phyloP scores from a whole-genome alignment of 2,888 invertebrate species.

The Orthosia incerta region DNA sequence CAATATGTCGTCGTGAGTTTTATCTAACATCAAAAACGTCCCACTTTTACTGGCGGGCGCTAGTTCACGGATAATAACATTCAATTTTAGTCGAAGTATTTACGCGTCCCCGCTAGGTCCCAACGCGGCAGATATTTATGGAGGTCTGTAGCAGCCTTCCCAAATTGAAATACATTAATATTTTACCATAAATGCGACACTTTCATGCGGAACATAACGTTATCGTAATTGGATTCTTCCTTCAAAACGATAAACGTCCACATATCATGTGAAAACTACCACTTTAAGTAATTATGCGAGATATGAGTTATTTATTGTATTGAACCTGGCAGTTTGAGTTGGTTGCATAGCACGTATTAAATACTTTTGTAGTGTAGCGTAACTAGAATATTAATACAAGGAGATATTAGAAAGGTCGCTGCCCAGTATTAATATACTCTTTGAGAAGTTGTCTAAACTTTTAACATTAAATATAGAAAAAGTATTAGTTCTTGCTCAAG shows the following conservation, averaged over 20 bases:
- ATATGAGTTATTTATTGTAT: slow-evolving; percentile 66
- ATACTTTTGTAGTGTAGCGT: neutral
- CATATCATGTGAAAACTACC: slow-evolving; percentile 74
- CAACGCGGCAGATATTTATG: slow-evolving; percentile 88
- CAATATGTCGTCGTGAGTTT: slow-evolving; percentile 64
- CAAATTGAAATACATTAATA: slow-evolving; percentile 91
- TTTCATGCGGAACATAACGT: slow-evolving; percentile 90
- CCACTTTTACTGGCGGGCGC: slow-evolving; percentile 70
- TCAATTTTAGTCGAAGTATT: slow-evolving; percentile 89
- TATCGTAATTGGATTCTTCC: slow-evolving; percentile 90
- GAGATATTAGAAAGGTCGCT: neutral
- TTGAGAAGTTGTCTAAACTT: neutral
- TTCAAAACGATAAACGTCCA: slow-evolving; percentile 79
- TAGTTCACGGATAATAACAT: slow-evolving; percentile 87
- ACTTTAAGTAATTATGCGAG: slow-evolving; percentile 70
- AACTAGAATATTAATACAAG: neutral
- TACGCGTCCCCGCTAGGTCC: slow-evolving; percentile 85
- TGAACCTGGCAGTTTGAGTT: slow-evolving; percentile 1
- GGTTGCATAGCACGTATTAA: neutral
- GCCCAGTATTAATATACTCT: neutral
- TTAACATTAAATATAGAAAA: slow-evolving; percentile 1
- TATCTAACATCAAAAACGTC: slow-evolving; percentile 71
- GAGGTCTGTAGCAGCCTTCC: slow-evolving; percentile 88
- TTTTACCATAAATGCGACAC: slow-evolving; percentile 91
- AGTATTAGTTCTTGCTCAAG: neutral